Percentiles rank a stretch among this genome's conserved stretches.
Conservation (phyloP, 1,140 invertebrate species). For the Drepana arcuata region DNA sequence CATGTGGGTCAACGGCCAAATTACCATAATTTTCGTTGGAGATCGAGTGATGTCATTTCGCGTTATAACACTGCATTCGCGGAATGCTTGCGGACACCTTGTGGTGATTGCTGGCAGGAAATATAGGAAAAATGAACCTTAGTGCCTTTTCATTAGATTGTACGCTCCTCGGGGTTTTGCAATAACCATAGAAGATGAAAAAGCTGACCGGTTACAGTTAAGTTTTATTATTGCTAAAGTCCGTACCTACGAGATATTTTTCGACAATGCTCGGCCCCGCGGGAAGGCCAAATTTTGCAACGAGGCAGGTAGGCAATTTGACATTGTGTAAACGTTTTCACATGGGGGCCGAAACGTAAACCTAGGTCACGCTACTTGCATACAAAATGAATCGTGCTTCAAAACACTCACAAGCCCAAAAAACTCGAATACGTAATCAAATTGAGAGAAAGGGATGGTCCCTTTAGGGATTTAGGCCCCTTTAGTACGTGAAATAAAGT, state of each 20-base stretch:
- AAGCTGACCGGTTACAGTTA: no score
- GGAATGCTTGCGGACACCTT: no score
- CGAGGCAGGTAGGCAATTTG: conserved; percentile 33
- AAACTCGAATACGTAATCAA: no score
- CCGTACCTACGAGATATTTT: no score
- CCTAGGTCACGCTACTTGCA: conserved; percentile 40
- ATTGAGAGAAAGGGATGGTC: no score
- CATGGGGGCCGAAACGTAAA: conserved; percentile 47
- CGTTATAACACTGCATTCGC: conserved; percentile 15
- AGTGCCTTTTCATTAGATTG: no score
- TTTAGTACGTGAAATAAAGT: no score
- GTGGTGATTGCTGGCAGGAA: background rate
- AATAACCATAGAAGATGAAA: no score
- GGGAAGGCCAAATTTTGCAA: conserved; percentile 38
- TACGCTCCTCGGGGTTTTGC: no score
- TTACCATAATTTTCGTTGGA: conserved; percentile 26
- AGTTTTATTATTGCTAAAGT: no score
- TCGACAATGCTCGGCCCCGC: conserved; percentile 17
- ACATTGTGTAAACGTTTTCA: conserved; percentile 55
- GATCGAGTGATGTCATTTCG: conserved; percentile 26
- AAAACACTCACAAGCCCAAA: conserved; percentile 7
- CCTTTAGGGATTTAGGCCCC: no score
- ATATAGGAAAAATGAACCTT: no score
- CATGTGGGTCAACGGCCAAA: conserved; percentile 38
- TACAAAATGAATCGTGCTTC: conserved; percentile 28